Evolutionary conservation across 92 coral and sea anemone species (phyloP).

Genomic region (Palythoa heliodiscus): DNA sequence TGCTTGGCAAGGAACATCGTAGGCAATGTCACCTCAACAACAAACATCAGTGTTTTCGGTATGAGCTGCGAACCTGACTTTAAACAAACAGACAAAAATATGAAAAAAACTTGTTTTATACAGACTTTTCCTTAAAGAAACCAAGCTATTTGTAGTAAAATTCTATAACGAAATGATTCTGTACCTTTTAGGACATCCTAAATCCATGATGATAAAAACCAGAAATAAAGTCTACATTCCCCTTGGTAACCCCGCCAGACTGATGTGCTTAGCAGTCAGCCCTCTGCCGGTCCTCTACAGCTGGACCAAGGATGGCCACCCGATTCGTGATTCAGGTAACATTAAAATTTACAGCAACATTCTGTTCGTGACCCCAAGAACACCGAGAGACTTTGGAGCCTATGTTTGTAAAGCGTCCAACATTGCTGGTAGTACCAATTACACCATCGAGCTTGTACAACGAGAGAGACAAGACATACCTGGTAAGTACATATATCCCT

Average conservation of each 20-base stretch:
- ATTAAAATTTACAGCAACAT: neutral
- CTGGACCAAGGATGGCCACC: neutral
- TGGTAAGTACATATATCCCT: too few species aligned
- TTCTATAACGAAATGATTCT: too few species aligned
- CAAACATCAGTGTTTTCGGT: constrained; percentile 52
- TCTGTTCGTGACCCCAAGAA: neutral
- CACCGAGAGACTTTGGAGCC: neutral
- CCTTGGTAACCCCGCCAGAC: neutral
- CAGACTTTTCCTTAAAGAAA: too few species aligned
- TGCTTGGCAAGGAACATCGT: constrained; percentile 15
- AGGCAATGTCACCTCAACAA: neutral
- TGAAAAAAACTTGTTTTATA: too few species aligned
- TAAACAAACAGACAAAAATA: neutral
- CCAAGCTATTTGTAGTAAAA: too few species aligned
- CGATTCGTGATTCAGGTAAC: neutral
- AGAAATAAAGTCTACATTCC: neutral
- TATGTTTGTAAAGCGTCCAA: neutral
- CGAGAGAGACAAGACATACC: too few species aligned
- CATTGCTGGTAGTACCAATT: neutral
- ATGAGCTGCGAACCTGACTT: neutral
- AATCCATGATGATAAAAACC: neutral
- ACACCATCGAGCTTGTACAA: too few species aligned
- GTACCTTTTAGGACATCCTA: neutral
- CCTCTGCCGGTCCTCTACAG: neutral
- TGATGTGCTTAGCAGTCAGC: neutral